Evolutionary conservation across 2,888 invertebrate species (phyloP).

Genomic region (Noctua janthe): DNA sequence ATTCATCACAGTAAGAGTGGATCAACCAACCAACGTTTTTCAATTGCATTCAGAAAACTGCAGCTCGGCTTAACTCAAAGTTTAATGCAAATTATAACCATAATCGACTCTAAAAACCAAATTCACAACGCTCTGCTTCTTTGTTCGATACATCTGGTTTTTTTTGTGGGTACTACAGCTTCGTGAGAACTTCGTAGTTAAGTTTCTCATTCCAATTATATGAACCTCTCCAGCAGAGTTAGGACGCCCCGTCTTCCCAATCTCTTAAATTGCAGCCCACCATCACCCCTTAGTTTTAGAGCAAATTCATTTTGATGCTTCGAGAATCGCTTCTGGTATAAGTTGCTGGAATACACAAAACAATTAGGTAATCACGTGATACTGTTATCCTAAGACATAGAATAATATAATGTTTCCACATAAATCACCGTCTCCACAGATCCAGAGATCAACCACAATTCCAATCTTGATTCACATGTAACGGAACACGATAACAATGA

Average conservation of each 20-base stretch:
- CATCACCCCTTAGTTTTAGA: neutral
- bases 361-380: neutral
- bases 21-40: neutral
- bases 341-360: neutral
- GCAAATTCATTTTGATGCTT: neutral
- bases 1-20: neutral
- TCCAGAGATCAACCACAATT: conserved; percentile 8
- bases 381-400: neutral
- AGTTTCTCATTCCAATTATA: neutral
- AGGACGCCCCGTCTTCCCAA: too few species aligned
- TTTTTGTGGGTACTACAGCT: neutral
- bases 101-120: neutral
- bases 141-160: neutral
- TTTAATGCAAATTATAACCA: neutral
- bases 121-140: neutral
- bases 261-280: neutral
- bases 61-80: neutral
- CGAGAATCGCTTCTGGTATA: neutral
- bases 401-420: neutral
- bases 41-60: neutral
- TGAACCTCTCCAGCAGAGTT: too few species aligned
- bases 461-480: conserved; percentile 48
- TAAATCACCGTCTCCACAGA: neutral
- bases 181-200: neutral
- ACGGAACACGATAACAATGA: conserved; percentile 44